Conservation (phyloP, 2,113 vertebrate genomes). For the Sialia sialis region DNA sequence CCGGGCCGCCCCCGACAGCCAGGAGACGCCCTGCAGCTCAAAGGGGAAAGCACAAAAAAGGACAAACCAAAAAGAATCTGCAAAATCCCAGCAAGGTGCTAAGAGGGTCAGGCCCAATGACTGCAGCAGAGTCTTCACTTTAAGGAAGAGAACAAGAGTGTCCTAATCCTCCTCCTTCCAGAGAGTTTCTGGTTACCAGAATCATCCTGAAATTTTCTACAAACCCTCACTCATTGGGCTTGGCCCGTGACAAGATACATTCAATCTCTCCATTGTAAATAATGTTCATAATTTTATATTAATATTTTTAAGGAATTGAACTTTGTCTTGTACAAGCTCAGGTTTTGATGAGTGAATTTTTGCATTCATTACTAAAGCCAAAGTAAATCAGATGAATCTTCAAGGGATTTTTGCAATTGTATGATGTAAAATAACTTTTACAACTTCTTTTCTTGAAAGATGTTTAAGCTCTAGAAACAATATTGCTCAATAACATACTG, state of each 20-base stretch:
- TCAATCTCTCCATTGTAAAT: conserved; percentile 42
- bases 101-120: conserved; percentile 75
- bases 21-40: conserved; percentile 8
- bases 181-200: neutral
- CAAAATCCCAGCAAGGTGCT: conserved; percentile 66
- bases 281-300: conserved; percentile 59
- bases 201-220: neutral
- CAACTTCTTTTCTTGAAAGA: conserved; percentile 34
- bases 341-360: conserved; percentile 41
- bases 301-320: conserved; percentile 53
- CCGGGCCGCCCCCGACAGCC: neutral
- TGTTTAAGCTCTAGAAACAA: neutral
- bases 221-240: neutral
- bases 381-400: neutral
- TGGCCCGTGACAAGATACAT: neutral
- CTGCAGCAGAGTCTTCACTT: conserved; percentile 69
- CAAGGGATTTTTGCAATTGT: neutral
- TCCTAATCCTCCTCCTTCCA: conserved; percentile 53
- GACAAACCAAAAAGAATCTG: conserved; percentile 64
- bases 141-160: conserved; percentile 81
- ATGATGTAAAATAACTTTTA: conserved; percentile 17
- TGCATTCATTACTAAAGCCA: conserved; percentile 14
- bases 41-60: conserved; percentile 78
- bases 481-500: neutral
- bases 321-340: conserved; percentile 8